Conservation (phyloP, 1,140 invertebrate genomes). For the Drosophila teissieri region DNA sequence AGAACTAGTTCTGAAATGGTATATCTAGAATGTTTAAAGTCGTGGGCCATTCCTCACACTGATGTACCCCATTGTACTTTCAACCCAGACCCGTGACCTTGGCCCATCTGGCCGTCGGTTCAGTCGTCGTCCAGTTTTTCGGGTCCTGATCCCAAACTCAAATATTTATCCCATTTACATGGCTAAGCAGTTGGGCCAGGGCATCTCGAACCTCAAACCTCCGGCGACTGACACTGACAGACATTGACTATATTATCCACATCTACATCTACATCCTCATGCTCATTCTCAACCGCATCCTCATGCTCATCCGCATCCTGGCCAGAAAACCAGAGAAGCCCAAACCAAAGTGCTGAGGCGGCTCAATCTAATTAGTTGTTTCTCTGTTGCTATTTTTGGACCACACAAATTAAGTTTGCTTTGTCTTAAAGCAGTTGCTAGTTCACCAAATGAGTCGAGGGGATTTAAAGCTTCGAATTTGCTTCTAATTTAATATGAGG, state of each 20-base stretch:
- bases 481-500: not conserved
- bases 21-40: no score
- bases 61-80: slow-evolving; percentile 7
- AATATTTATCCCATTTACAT: slow-evolving; percentile 54
- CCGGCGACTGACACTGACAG: slow-evolving; percentile 23
- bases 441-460: not conserved
- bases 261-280: slow-evolving; percentile 3
- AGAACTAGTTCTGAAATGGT: no score
- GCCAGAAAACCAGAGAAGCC: slow-evolving; percentile 5
- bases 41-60: not conserved
- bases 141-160: slow-evolving; percentile 32
- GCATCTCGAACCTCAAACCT: not conserved
- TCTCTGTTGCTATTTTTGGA: slow-evolving; percentile 33
- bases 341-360: slow-evolving; percentile 9
- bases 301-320: slow-evolving; percentile 11
- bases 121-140: not conserved
- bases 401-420: slow-evolving; percentile 29
- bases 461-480: not conserved
- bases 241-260: slow-evolving; percentile 9
- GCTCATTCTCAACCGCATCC: no score
- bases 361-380: slow-evolving; percentile 49
- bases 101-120: not conserved
- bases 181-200: slow-evolving; percentile 17
- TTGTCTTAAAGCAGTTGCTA: slow-evolving; percentile 18
- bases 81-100: slow-evolving; percentile 13